Base-by-base conservation (phyloP, 2,797 vertebrate genomes). In the Poeciliopsis gracilis region DNA sequence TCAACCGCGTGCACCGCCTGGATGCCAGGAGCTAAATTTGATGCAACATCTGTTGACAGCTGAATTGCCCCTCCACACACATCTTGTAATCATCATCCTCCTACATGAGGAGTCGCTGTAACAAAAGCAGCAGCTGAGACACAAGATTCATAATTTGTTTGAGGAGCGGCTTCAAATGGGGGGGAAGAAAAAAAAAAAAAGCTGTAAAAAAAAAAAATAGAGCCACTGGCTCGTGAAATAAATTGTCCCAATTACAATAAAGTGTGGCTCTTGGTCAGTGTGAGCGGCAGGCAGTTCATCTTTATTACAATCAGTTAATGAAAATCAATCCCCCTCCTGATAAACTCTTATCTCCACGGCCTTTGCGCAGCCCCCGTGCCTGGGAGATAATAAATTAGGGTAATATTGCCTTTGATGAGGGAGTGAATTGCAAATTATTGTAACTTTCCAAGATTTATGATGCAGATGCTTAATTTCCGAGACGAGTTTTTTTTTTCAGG, bases 241-340 rank as follows among this genome's bases (percentile, higher is more conserved):
- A 96, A 96, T 96, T 94, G 95, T 95, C 93, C 95, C 95, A 96
- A 96, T 96, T 96, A 96, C 95, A 95, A 96, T 95, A 96, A 95
- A 96, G 95, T 95, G 95, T 95, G 95, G 94, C 95, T 96, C 93
- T 92, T 96, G 96, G 96, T 96, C 95, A 96, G 95, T 82, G 91
- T 89, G 87, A 89, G 79, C 93, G 89, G 92, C 90, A 90, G 94
- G 95, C 91, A 95, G 95, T 96, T 96, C 96, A 96, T 96, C 96
- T 96, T 96, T 96, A 96, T 96, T 96, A 96, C 95, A 94, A 96
- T 96, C 95, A 95, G 95, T 96, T 96, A 96, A 96, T 96, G 95
- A 96, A 96, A 96, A 96, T 96, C 95, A 96, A 96, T 96, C 95
- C 95, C 91, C 93, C 93, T 95, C 94, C 95, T 96, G 96, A 96